Evolutionary conservation across 2,797 vertebrate species (phyloP).

Genomic region (Neosalanx taihuensis): DNA sequence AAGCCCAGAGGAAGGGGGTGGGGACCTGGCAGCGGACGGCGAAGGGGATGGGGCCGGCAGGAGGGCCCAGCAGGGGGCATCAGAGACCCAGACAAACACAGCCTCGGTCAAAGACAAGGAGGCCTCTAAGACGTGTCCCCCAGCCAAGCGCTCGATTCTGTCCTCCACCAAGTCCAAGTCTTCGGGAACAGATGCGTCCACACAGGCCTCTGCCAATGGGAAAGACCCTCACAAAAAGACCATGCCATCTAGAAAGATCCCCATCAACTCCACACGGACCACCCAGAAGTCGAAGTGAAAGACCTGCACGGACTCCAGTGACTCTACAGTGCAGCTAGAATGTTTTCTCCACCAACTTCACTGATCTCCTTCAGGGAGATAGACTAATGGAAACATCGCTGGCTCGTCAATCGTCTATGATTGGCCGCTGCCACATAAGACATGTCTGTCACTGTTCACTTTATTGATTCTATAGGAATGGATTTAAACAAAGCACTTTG

Average conservation of each 20-base stretch:
- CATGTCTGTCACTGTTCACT: constrained; percentile 57
- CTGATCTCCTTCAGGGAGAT: constrained; percentile 34
- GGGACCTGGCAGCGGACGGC: constrained; percentile 48
- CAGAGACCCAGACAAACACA: constrained; percentile 60
- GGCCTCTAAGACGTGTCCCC: constrained; percentile 70
- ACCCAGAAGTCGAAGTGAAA: constrained; percentile 86
- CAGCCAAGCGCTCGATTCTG: constrained; percentile 83
- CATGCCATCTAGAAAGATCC: constrained; percentile 79
- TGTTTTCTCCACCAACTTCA: constrained; percentile 67
- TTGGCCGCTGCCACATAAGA: constrained; percentile 79
- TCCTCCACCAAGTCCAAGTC: constrained; percentile 84
- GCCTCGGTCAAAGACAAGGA: constrained; percentile 76
- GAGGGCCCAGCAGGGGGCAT: constrained; percentile 61
- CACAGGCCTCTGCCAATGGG: constrained; percentile 69
- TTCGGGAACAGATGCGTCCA: constrained; percentile 72
- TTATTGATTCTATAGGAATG: constrained; percentile 63
- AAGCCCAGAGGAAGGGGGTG: constrained; percentile 54
- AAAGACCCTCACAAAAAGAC: constrained; percentile 82
- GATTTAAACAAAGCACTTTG: constrained; percentile 74
- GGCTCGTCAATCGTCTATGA: constrained; percentile 75
- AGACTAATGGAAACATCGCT: constrained; percentile 74
- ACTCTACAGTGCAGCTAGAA: constrained; percentile 72
- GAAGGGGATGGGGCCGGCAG: constrained; percentile 46
- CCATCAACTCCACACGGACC: constrained; percentile 78
- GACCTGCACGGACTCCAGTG: constrained; percentile 46